These are phyloP conservation scores for Musca domestica DNA, from an alignment of 1,140 invertebrate genomes.

Conservation along the genomic window DNA sequence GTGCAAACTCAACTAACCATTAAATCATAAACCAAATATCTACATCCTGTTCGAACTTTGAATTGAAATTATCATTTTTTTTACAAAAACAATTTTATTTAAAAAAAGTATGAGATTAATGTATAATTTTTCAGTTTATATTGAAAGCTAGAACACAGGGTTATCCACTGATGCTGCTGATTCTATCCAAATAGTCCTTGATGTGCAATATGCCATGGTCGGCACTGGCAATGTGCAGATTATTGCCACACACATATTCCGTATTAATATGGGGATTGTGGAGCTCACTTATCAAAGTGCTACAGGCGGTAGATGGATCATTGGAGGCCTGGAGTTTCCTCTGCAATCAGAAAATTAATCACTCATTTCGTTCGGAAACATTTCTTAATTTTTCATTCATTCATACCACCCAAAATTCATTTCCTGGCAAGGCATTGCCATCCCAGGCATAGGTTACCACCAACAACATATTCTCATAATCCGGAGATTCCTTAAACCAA, in stretches of 20 bases:
- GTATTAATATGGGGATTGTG: slow-evolving; percentile 61
- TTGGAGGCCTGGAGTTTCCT: slow-evolving; percentile 55
- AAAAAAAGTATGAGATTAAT: too few species aligned
- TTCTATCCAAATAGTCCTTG: slow-evolving; percentile 54
- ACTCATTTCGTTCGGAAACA: too few species aligned
- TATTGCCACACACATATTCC: slow-evolving; percentile 52
- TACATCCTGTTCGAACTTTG: too few species aligned
- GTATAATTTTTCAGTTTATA: too few species aligned
- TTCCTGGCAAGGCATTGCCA: slow-evolving; percentile 66
- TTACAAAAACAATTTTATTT: too few species aligned
- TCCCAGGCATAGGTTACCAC: slow-evolving; percentile 70
- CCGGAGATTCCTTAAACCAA: slow-evolving; percentile 1
- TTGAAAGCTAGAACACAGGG: too few species aligned
- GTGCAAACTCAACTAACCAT: too few species aligned
- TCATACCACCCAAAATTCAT: slow-evolving; percentile 59
- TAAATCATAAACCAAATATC: too few species aligned
- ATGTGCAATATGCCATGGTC: slow-evolving; percentile 57
- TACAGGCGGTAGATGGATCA: slow-evolving; percentile 65
- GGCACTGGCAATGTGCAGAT: slow-evolving; percentile 56
- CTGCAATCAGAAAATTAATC: slow-evolving; percentile 26
- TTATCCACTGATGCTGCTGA: slow-evolving; percentile 13
- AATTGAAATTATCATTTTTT: too few species aligned
- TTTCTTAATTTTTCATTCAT: background rate
- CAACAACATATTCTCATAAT: slow-evolving; percentile 41
- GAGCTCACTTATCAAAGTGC: slow-evolving; percentile 59